Base-by-base conservation (phyloP, 2,797 vertebrate species). In the Anguilla anguilla region DNA sequence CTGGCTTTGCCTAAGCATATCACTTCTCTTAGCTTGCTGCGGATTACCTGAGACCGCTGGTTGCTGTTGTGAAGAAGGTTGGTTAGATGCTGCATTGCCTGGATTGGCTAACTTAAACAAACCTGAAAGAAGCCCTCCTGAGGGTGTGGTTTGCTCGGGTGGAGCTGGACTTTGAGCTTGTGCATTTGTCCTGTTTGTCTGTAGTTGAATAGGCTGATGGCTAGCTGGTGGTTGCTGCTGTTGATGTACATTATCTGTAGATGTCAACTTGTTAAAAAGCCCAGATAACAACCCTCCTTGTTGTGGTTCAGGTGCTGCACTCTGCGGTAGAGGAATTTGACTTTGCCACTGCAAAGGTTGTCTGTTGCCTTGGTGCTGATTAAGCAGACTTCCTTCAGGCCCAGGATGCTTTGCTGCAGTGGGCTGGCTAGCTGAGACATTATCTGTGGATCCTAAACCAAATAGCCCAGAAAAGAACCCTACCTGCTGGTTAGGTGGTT, bases 261-360 rank as follows among this genome's bases (percentile, higher is more conserved):
- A 92, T 91, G 97, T 90, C 92, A 97, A 94, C 35, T 95, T 96
- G 92, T 89, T 96, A 87, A 98, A 96, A 83, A 98, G 90, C 4
- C 95, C 97, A 28, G 97, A 97, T 89, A 98, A 90, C 72, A 99
- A 92, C 57, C 96, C 94, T 53, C 93, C 92, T 84, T 95, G 95
- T 86, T 95, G 93, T 31, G 93, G 88, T 72, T 96, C 96, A 89
- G 93, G 77, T 64, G 89, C 91, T 91, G 94, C 67, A 86, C 89
- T 64, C 86, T 93, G 69, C 85, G 95, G 94, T 28, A 92, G 59
- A 22, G 92, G 92, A 86, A 95, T 93, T 85, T 95, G 95, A 88
- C 93, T 95, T 93, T 96, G 96, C 82, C 94, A 94, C 22, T 94
- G 92, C 49, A 96, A 90, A 85, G 94, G 94, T 88, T 96, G 96